A percentile compares a stretch with the other conserved stretches of the same genome.
phyloP scores from a whole-genome alignment of 2,113 vertebrate genomes.

The Nettapus auritus region DNA sequence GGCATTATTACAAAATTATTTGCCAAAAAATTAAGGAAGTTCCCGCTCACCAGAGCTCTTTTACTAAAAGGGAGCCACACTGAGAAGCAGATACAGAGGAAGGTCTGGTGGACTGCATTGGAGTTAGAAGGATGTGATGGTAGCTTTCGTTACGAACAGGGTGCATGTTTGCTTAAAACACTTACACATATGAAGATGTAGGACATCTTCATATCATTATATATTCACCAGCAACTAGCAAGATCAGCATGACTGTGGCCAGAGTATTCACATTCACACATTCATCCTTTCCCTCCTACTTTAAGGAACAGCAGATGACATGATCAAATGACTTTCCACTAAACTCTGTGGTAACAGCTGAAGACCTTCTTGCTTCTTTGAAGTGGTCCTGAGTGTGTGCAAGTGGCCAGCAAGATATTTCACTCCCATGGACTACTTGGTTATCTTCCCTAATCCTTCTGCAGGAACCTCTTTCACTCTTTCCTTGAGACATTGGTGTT shows the following conservation, averaged over 20 bases:
- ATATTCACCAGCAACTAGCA: not conserved
- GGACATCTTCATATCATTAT: not conserved
- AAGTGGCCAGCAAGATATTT: not conserved
- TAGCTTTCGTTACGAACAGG: not conserved
- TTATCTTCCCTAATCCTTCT: not conserved
- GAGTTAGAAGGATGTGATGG: not conserved
- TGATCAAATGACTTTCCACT: not conserved
- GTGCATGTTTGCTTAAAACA: not conserved
- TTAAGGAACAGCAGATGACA: not conserved
- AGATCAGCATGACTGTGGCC: not conserved
- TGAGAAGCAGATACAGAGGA: not conserved
- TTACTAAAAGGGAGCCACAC: not conserved
- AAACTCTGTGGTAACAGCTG: not conserved
- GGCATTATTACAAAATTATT: not conserved
- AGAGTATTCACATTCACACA: not conserved
- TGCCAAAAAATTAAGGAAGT: not conserved
- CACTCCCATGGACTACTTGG: not conserved
- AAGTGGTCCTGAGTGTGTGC: fast-evolving
- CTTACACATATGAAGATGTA: not conserved
- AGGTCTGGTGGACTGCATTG: not conserved
- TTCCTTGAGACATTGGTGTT: not conserved
- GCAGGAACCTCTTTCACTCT: not conserved
- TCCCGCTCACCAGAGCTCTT: not conserved
- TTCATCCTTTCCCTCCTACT: not conserved
- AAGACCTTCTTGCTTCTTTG: not conserved